A percentile compares a stretch with the other conserved stretches of the same genome.
These are phyloP conservation scores for Zaprionus capensis DNA, from an alignment of 1,140 invertebrate species.

Conservation along the genomic window DNA sequence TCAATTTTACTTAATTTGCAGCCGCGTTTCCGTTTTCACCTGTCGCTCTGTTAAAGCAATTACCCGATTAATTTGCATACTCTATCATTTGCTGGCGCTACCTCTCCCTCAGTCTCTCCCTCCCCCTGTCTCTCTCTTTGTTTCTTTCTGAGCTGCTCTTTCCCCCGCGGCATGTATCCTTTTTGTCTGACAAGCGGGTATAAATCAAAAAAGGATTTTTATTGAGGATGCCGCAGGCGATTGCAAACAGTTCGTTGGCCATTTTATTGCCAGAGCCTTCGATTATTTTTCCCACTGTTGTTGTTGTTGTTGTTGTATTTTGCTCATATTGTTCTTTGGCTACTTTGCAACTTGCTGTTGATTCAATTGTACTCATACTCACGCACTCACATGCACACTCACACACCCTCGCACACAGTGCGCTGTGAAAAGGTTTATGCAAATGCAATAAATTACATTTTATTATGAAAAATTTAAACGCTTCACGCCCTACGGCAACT, in stretches of 20 bases:
- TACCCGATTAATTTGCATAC: conserved; percentile 68
- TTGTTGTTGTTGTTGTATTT: conserved; percentile 40
- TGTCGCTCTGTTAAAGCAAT: conserved; percentile 48
- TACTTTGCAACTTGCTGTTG: conserved; percentile 63
- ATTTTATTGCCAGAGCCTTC: conserved; percentile 56
- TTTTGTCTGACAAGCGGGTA: conserved; percentile 38
- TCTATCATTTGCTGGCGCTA: conserved; percentile 32
- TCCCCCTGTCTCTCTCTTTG: background rate
- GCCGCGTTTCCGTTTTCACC: conserved; percentile 24
- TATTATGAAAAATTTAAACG: conserved; percentile 78
- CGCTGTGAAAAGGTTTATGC: conserved; percentile 62
- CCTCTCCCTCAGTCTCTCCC: background rate
- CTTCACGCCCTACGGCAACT: conserved; percentile 12
- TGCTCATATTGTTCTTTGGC: conserved; percentile 53
- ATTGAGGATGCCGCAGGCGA: conserved; percentile 63
- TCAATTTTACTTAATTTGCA: conserved; percentile 45
- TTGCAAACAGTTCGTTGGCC: conserved; percentile 63
- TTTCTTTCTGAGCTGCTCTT: background rate
- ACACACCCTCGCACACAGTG: conserved; percentile 4
- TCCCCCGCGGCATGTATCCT: background rate
- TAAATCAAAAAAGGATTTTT: conserved; percentile 74
- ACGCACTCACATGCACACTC: conserved; percentile 17
- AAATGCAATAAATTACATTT: conserved; percentile 80
- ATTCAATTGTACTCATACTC: conserved; percentile 60
- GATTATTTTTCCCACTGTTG: conserved; percentile 38